Evolutionary conservation across 2,797 vertebrate genomes (phyloP), one percentile per base, ranked within the genome.

Genomic region (Taeniopygia guttata): DNA sequence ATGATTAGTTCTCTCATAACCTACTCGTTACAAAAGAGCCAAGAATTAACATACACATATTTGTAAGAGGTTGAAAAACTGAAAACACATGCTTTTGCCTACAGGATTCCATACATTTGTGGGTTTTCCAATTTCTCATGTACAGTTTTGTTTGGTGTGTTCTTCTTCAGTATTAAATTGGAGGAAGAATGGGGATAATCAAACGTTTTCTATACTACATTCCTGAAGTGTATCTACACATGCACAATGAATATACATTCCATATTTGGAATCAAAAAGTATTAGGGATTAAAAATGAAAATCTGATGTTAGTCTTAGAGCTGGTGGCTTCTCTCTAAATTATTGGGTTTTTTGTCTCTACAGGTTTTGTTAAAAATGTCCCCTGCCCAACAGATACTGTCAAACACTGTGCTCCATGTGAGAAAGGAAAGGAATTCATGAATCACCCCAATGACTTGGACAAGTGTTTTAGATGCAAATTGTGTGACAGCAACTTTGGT

Each of bases 291-390:
- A 60, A 75, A 91, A 78, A 73, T 48, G 2, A 52, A 74, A 79
- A 22, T 36, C 30, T 51, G 43, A 68, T 23, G 19, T 36, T 83
- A 13, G 22, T 66, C 68, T 75, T 62, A 8, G 25, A 86, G 43
- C 30, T 72, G 34, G 45, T 77, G 30, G 10, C 23, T 78, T 84
- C 74, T 88, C n/a, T 66, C 16, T 49, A 60, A 66, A 87, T 48
- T 82, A 10, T 73, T 46, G 42, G 42, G 16, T 55, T 95, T 84
- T 77, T 23, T 94, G 9, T 93, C 74, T 91, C 19, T 75, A 26
- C 89, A 97, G 97, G 97, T 85, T 79, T 42, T 58, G 45, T 96
- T 91, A 95, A 86, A 80, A 38, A 4, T 9, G 7, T 1, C 18
- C 0, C 1, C 11, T 98, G 97, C 51, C 90, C 85, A 63, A 84